Evolutionary conservation across 2,797 vertebrate genomes (phyloP), one percentile per base, ranked within the genome.

Genomic region (Decapterus maruadsi): DNA sequence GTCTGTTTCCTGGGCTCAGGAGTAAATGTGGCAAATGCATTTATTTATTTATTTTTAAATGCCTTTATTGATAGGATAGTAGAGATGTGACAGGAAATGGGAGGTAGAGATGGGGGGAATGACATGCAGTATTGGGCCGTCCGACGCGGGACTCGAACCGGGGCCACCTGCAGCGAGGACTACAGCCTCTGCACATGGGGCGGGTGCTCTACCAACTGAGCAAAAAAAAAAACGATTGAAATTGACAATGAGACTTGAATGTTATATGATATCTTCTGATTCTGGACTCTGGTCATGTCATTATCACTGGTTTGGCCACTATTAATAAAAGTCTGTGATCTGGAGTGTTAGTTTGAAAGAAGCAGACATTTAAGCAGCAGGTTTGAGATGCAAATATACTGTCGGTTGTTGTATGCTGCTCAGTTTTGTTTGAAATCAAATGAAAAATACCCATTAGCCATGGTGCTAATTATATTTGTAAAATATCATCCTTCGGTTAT

Each of bases 381-480:
- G 36, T 62, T 31, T 2, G 10, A 5, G 4, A 31, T 7, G 8
- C 43, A 43, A 43, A 20, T 11, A 29, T 19, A 11, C 20, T 29
- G 0, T 59, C 36, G 20, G 17, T 56, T n/a, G 12, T 7, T 8
- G 42, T 29, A 67, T n/a, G 6, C 14, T 1, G 6, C 8, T 1
- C 26, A 42, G 13, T 14, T 29, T 61, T 29, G 14, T 45, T 45
- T 17, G 5, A 57, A 57, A 57, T 57, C 17, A 56, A 40, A 46
- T 45, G 19, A 34, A 66, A 66, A 69, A 51, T 19, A 42, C 58
- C 46, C 16, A 66, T 43, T 67, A 56, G 26, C 22, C 68, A 46
- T 17, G 14, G 17, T 6, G 68, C 8, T 36, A 53, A 51, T 46
- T 46, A 14, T 54, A 62, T 54, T 34, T 67, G 6, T 13, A 36